Evolutionary conservation across 2,113 vertebrate species (phyloP).

Genomic region (Hystrix cristata): DNA sequence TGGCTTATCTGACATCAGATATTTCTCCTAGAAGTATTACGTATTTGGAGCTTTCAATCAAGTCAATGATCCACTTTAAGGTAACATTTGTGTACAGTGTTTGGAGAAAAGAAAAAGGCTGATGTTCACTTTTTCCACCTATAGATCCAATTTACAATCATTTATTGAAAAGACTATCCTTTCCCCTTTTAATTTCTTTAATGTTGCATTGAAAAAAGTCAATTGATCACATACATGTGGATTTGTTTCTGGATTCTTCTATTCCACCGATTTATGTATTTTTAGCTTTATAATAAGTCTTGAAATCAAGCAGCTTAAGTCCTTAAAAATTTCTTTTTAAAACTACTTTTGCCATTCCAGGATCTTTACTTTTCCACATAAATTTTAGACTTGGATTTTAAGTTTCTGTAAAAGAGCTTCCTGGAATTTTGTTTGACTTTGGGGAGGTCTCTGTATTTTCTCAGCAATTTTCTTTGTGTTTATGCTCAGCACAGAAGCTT

Average conservation of each 20-base stretch:
- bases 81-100: not conserved
- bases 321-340: not conserved
- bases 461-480: not conserved
- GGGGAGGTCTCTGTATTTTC: not conserved
- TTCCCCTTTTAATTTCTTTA: not conserved
- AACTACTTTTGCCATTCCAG: not conserved
- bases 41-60: not conserved
- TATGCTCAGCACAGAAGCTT: not conserved
- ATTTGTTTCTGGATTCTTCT: not conserved
- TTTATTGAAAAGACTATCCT: not conserved
- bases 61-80: not conserved
- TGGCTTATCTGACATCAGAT: not conserved
- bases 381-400: not conserved
- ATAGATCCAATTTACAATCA: not conserved
- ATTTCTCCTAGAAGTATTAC: not conserved
- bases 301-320: not conserved
- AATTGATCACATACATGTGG: not conserved
- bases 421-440: not conserved
- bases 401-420: not conserved
- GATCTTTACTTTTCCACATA: not conserved
- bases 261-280: not conserved
- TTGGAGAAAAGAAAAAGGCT: not conserved
- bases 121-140: not conserved
- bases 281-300: not conserved
- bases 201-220: not conserved